phyloP scores from a whole-genome alignment of 2,113 vertebrate species.

The Neotragus moschatus region DNA sequence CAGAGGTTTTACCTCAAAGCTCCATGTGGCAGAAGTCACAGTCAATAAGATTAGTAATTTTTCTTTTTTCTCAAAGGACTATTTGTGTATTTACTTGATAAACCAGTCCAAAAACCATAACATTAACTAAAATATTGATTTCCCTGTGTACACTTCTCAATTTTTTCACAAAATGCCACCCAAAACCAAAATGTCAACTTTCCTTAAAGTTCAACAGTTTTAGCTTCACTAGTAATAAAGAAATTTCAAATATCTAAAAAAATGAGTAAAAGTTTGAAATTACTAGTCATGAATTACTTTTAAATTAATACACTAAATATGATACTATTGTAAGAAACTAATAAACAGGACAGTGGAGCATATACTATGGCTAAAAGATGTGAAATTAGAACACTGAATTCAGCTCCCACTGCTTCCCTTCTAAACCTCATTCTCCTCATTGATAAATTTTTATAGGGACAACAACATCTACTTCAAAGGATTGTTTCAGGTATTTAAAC shows the following conservation, averaged over 20 bases:
- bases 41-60: not conserved
- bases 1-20: not conserved
- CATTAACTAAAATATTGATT: not conserved
- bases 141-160: not conserved
- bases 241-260: not conserved
- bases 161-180: conserved; percentile 27
- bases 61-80: not conserved
- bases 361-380: not conserved
- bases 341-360: not conserved
- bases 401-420: not conserved
- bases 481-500: not conserved
- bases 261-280: not conserved
- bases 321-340: not conserved
- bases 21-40: not conserved
- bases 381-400: not conserved
- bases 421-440: not conserved
- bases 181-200: not conserved
- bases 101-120: not conserved
- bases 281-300: not conserved
- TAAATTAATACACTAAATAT: not conserved
- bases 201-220: not conserved
- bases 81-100: not conserved
- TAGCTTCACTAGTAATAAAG: not conserved
- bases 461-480: not conserved
- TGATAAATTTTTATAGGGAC: not conserved